These are phyloP conservation scores for Prunella fulvescens DNA, from an alignment of 2,113 vertebrate genomes.

Conservation along the genomic window DNA sequence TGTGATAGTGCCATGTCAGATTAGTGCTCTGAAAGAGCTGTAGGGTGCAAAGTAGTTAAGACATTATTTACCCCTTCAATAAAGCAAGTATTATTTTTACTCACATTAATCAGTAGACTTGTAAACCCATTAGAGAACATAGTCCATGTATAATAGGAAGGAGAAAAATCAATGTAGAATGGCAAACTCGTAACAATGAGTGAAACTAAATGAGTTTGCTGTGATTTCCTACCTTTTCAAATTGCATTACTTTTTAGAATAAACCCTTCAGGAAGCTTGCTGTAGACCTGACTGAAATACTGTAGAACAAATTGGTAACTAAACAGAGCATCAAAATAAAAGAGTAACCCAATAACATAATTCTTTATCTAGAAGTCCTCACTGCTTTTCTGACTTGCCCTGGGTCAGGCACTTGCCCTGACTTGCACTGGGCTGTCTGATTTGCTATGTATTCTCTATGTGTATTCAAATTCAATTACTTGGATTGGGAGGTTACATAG, in stretches of 20 bases:
- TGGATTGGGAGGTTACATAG: neutral
- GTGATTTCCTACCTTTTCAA: slow-evolving; percentile 13
- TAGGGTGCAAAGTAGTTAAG: neutral
- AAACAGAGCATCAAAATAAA: neutral
- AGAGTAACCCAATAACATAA: neutral
- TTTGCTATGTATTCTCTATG: neutral
- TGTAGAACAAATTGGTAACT: neutral
- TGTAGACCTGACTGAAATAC: slow-evolving; percentile 10
- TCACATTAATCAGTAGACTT: slow-evolving; percentile 46
- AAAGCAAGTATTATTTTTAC: slow-evolving; percentile 16
- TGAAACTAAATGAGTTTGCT: slow-evolving; percentile 6
- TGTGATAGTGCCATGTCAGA: slow-evolving; percentile 53
- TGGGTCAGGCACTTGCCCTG: too few species aligned
- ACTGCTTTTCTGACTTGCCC: neutral
- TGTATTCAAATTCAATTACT: neutral
- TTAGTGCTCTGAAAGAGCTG: slow-evolving; percentile 30
- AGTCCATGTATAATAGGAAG: slow-evolving; percentile 13
- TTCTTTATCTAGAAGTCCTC: neutral
- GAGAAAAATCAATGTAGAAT: slow-evolving; percentile 28
- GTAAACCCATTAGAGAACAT: slow-evolving; percentile 21
- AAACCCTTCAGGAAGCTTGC: neutral
- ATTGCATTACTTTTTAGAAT: slow-evolving; percentile 22
- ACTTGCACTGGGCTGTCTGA: neutral
- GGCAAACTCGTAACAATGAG: slow-evolving; percentile 24
- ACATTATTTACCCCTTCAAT: slow-evolving; percentile 15